Conservation (phyloP, 2,888 invertebrate species). For the Ormyrus nitidulus region DNA sequence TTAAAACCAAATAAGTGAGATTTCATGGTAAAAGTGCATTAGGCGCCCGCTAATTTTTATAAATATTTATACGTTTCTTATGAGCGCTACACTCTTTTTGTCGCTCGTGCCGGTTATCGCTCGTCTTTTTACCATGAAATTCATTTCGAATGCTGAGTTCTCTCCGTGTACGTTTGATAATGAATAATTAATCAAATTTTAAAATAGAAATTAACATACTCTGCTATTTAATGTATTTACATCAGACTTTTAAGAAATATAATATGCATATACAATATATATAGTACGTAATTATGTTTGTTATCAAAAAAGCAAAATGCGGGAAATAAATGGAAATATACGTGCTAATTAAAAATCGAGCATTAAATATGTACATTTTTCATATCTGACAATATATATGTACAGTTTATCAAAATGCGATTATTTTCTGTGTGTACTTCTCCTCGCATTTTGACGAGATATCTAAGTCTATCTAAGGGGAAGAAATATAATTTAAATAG, state of each 20-base stretch:
- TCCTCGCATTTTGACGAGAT: conserved; percentile 23
- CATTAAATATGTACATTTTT: conserved; percentile 46
- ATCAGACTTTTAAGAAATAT: conserved; percentile 39
- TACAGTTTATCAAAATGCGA: conserved; percentile 30
- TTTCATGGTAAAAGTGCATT: background rate
- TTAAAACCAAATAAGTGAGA: background rate
- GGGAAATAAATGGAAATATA: conserved; percentile 27
- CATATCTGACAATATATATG: background rate
- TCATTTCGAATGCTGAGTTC: conserved; percentile 3
- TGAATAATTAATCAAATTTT: conserved; percentile 26
- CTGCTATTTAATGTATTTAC: conserved; percentile 51
- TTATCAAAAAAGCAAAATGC: conserved; percentile 44
- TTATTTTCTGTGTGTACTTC: background rate
- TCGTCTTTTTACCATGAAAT: conserved; percentile 5
- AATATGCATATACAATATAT: conserved; percentile 33
- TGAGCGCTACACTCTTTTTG: no score
- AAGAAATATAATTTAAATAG: conserved; percentile 22
- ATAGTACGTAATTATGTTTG: conserved; percentile 16
- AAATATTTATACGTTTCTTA: background rate
- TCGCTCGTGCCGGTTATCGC: no score
- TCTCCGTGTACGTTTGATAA: conserved; percentile 21
- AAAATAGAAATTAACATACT: conserved; percentile 49
- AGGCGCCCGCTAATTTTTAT: background rate
- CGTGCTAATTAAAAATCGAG: conserved; percentile 50
- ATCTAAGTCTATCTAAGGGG: conserved; percentile 43